Base-by-base conservation (phyloP, 1,140 invertebrate species). In the Cyclina sinensis region DNA sequence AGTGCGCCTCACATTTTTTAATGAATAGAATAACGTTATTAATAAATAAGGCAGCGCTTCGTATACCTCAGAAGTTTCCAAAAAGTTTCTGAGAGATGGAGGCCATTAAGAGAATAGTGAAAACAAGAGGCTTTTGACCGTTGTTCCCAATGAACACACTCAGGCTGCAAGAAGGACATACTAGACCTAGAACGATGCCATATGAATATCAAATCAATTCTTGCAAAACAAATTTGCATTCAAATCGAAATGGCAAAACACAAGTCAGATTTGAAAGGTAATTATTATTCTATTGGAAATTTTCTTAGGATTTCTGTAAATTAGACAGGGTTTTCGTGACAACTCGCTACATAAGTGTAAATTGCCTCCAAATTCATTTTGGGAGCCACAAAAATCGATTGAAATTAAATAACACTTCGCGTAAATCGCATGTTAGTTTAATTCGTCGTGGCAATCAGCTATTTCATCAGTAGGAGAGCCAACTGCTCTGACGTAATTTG, bases 401-500 rank as follows among this genome's bases (percentile, higher is more conserved):
- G 65, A 70, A 70, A 70, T 70, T 70, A 70, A 37, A 70, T 70
- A 9, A 70, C 65, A 18, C 16, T n/a, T 35, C 32, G 32, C 65
- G 11, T 70, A 70, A 70, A 70, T 70, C 32, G 65, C 65, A 70
- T 70, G 65, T 70, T 70, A 32, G 14, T 39, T 35, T 14, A 7
- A 37, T 70, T 70, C 37, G 35, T 21, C 65, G 32, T 70, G 32
- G 65, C 7, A 70, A 70, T 70, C 65, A 70, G 32, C 65, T 37
- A 37, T 70, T 70, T 70, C 2, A 70, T 39, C 32, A 37, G 65
- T n/a, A 70, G 21, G 35, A 1, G 14, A 70, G 32, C 32, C 12
- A 70, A 70, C 12, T 37, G 16, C 65, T 70, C 11, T 70, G 65
- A 70, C 65, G 65, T 16, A 70, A 70, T 70, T 70, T 70, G 32